Base-by-base conservation (phyloP, 2,888 invertebrate species). In the Nematopogon swammerdamellus region DNA sequence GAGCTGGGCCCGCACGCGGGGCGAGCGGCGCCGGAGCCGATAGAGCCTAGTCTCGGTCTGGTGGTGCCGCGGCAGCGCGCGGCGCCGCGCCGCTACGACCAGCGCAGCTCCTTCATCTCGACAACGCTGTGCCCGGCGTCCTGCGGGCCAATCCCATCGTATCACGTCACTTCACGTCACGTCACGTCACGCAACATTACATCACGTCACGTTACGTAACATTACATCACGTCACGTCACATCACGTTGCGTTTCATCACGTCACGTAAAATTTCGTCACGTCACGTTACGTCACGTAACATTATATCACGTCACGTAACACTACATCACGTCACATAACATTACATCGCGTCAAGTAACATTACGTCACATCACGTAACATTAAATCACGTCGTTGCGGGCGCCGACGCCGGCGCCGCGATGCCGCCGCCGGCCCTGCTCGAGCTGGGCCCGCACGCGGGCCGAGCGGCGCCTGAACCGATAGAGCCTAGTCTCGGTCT, bases 11-110 rank as follows among this genome's bases (percentile, higher is more conserved):
- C n/a, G n/a, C n/a, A n/a, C 73, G 73, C 57, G 75, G 70, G 62
- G 73, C 63, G 56, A 4, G 25, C 25, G 73, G 73, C 62, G 50
- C 50, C 46, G 54, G 50, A 49, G 75, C 74, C 57, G 74, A 71
- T 10, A 10, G 25, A 25, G 42, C 50, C 50, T 45, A 52, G 52
- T n/a, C n/a, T n/a, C 19, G 53, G 55, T 54, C 54, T 54, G 51
- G 68, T 67, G 53, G 54, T 44, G 30, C 53, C 52, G 4, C 70
- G 49, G 44, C 54, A 54, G 44, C 75, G 54, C 69, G 70, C 65
- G 70, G 69, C 66, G 65, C 60, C 60, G 56, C 65, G 76, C 75
- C 18, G 19, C 47, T 76, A 76, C 70, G 75, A 75, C 72, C 74
- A 72, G 10, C 74, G 67, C 47, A 76, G 59, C 63, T 74, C 76